Percentiles rank a stretch among this genome's conserved stretches.
Conservation (phyloP, 92 coral and sea anemone genomes). For the Porites lobata region DNA sequence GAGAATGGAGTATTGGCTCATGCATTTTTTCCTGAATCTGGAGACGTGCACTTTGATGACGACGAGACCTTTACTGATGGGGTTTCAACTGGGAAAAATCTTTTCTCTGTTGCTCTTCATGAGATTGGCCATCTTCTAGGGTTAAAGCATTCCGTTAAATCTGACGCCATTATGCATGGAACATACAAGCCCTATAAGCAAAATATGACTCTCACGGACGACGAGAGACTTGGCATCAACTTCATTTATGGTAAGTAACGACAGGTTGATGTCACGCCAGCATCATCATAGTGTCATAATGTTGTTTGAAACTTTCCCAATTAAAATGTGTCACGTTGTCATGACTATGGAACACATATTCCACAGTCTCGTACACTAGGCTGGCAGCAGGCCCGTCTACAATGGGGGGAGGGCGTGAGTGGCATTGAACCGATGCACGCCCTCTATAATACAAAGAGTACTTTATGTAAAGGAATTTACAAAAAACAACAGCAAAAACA, state of each 20-base stretch:
- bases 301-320: no score
- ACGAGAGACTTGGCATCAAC: conserved; percentile 76
- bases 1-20: conserved; percentile 58
- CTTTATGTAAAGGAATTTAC: no score
- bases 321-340: no score
- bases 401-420: not conserved
- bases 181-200: conserved; percentile 67
- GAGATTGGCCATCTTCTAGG: conserved; percentile 96
- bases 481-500: not conserved
- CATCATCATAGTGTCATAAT: no score
- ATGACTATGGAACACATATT: no score
- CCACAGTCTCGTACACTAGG: not conserved
- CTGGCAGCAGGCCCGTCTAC: not conserved
- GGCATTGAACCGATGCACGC: not conserved
- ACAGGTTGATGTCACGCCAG: no score
- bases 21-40: conserved; percentile 73
- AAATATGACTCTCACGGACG: conserved; percentile 69
- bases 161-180: conserved; percentile 74
- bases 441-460: not conserved
- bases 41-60: conserved; percentile 80
- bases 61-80: conserved; percentile 80
- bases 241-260: conserved; percentile 73
- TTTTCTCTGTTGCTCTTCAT: conserved; percentile 84
- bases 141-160: conserved; percentile 62
- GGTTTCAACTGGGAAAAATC: conserved; percentile 55